Evolutionary conservation across 2,113 vertebrate genomes (phyloP).

Genomic region (Takifugu bimaculatus): DNA sequence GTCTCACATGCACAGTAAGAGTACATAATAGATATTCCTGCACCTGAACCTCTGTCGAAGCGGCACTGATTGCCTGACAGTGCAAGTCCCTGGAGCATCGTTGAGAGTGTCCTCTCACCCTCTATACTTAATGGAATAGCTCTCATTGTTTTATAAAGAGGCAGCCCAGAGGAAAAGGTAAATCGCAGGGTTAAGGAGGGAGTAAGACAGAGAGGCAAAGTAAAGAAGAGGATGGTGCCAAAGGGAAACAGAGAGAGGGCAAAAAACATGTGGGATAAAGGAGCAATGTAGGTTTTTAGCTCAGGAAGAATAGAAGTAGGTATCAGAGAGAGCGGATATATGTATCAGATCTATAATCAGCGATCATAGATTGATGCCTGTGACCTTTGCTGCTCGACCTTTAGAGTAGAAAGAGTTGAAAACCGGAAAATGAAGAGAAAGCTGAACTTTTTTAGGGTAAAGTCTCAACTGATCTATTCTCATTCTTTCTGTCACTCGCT

Average conservation of each 20-base stretch:
- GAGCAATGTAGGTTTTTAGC: constrained; percentile 37
- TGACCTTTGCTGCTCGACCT: constrained; percentile 73
- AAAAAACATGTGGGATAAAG: constrained; percentile 14
- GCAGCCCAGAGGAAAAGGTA: constrained; percentile 46
- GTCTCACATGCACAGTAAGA: constrained; percentile 43
- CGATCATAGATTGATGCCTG: constrained; percentile 59
- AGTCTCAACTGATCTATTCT: constrained; percentile 39
- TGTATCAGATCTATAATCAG: constrained; percentile 50
- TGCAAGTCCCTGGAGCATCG: constrained; percentile 50
- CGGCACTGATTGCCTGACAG: constrained; percentile 60
- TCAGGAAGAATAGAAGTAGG: constrained; percentile 30
- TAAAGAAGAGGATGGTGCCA: constrained; percentile 29
- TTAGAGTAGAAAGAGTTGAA: constrained; percentile 54
- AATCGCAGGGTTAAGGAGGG: constrained; percentile 52
- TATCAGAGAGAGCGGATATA: constrained; percentile 32
- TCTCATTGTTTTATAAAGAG: constrained; percentile 68
- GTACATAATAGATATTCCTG: constrained; percentile 55
- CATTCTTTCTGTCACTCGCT: constrained; percentile 13
- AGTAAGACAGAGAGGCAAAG: constrained; percentile 15
- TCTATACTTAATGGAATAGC: constrained; percentile 61
- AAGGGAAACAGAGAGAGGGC: constrained; percentile 18
- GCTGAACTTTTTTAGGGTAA: constrained; percentile 40
- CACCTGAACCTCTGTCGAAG: constrained; percentile 51
- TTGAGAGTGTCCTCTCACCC: constrained; percentile 62
- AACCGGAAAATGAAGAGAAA: constrained; percentile 27